Percentiles rank a stretch among this genome's conserved stretches.
Evolutionary conservation across 2,888 invertebrate species (phyloP).

Genomic region (Catonia carolina): DNA sequence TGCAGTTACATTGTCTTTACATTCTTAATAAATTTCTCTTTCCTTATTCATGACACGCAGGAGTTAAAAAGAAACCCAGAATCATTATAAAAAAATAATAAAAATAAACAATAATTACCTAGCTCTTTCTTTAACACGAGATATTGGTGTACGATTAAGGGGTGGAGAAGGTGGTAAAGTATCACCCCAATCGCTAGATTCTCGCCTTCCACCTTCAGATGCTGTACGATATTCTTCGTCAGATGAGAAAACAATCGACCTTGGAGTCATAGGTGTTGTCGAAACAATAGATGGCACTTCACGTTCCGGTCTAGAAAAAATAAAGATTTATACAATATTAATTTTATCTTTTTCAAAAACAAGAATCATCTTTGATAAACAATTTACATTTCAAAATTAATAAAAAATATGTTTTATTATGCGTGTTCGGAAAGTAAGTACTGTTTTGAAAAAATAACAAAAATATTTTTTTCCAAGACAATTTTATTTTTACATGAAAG

Average conservation of each 20-base stretch:
- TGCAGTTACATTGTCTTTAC: no score
- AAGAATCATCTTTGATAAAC: not conserved
- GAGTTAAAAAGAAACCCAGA: no score
- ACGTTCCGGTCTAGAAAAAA: slow-evolving; percentile 29
- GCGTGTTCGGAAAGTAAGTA: no score
- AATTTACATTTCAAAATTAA: not conserved
- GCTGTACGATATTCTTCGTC: slow-evolving; percentile 84
- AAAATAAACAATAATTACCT: slow-evolving; percentile 41
- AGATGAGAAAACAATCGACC: slow-evolving; percentile 69
- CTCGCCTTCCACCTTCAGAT: slow-evolving; percentile 62
- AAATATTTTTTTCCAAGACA: no score
- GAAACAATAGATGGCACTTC: slow-evolving; percentile 50
- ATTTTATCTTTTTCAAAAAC: slow-evolving; percentile 39
- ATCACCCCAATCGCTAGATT: slow-evolving; percentile 79
- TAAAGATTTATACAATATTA: slow-evolving; percentile 29
- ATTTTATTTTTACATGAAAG: no score
- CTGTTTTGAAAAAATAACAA: no score
- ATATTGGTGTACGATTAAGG: slow-evolving; percentile 52
- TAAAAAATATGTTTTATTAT: no score
- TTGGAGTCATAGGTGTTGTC: slow-evolving; percentile 56
- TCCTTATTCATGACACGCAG: no score
- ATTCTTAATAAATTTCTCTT: no score
- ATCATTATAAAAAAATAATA: no score
- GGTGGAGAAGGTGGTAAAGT: slow-evolving; percentile 61
- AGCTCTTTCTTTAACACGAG: slow-evolving; percentile 56